Evolutionary conservation across 1,140 invertebrate genomes (phyloP).

Genomic region (Drosophila aff.): DNA sequence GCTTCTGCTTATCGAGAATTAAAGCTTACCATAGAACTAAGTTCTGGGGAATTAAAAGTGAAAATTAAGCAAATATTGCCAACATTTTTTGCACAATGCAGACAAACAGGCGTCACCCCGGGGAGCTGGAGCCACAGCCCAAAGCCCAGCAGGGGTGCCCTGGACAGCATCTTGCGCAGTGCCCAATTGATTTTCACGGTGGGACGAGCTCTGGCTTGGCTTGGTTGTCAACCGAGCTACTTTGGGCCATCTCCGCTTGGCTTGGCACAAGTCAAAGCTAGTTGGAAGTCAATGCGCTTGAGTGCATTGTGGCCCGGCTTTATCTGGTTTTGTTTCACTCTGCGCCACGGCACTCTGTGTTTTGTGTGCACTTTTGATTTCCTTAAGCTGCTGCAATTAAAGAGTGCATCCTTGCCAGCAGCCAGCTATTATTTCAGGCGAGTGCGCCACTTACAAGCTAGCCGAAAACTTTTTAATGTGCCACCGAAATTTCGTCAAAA

Average conservation of each 20-base stretch:
- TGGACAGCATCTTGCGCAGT: conserved; percentile 45
- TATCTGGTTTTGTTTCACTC: conserved; percentile 40
- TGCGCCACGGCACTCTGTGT: conserved; percentile 13
- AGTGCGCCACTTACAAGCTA: conserved; percentile 53
- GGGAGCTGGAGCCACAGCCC: background rate
- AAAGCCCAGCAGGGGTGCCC: conserved; percentile 13
- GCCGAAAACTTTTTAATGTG: conserved; percentile 70
- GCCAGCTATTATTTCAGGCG: conserved; percentile 61
- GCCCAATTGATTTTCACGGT: conserved; percentile 49
- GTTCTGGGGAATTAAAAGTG: background rate
- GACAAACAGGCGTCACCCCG: conserved; percentile 31
- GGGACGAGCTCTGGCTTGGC: conserved; percentile 14
- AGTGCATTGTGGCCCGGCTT: conserved; percentile 53
- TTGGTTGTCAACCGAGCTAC: conserved; percentile 51
- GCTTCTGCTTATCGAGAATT: background rate
- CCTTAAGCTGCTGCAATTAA: conserved; percentile 58
- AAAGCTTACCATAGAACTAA: no score
- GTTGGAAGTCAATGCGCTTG: conserved; percentile 54
- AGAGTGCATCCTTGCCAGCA: conserved; percentile 35
- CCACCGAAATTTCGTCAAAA: conserved; percentile 53
- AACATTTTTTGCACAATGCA: conserved; percentile 13
- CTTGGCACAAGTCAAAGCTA: conserved; percentile 57
- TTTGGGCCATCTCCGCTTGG: conserved; percentile 49
- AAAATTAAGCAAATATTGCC: background rate
- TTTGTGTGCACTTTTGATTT: conserved; percentile 60